These are phyloP conservation scores for Tetranychus urticae DNA, from an alignment of 1,140 invertebrate species.

Conservation along the genomic window DNA sequence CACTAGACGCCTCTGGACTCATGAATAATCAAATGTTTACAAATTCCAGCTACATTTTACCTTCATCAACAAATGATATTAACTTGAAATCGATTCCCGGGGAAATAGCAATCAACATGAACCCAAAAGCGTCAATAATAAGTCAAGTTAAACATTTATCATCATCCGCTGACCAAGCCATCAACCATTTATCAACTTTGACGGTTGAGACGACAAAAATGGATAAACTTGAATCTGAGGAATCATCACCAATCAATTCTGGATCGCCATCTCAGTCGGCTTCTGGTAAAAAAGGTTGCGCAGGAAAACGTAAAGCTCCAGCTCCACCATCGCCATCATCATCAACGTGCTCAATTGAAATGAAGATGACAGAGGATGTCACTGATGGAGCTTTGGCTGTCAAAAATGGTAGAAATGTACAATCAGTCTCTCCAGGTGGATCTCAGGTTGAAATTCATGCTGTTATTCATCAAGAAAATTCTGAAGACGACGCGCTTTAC, in stretches of 20 bases:
- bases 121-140: constrained; percentile 39
- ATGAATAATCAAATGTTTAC: background rate
- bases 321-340: constrained; percentile 8
- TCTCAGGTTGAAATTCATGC: background rate
- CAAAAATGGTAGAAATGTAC: background rate
- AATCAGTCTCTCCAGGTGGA: background rate
- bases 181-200: too few relatives aligned
- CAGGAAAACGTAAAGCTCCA: constrained; percentile 13
- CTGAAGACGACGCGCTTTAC: background rate
- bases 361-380: background rate
- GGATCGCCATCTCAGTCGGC: background rate
- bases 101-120: constrained; percentile 17
- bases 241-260: background rate
- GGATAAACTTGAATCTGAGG: background rate
- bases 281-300: background rate
- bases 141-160: constrained; percentile 20
- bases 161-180: constrained; percentile 5
- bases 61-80: background rate
- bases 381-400: background rate
- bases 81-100: background rate
- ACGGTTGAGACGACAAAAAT: background rate
- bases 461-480: background rate
- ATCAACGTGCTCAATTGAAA: background rate
- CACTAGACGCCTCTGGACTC: background rate
- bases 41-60: background rate